A percentile compares a stretch with the other conserved stretches of the same genome.
phyloP scores from a whole-genome alignment of 2,113 vertebrate species.

The Phyllostomus hastatus region DNA sequence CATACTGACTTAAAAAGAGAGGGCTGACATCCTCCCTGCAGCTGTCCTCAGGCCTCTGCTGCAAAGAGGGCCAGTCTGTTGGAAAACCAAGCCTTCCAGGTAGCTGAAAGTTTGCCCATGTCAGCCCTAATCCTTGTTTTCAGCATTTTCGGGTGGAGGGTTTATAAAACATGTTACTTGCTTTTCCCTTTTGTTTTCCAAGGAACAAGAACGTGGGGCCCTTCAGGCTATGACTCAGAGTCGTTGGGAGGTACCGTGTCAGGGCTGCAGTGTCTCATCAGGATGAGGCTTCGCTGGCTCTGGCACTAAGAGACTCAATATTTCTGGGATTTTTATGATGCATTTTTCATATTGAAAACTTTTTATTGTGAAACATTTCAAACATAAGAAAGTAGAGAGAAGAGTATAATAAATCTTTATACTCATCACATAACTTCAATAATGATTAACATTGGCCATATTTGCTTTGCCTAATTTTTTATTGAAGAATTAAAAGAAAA shows the following conservation, averaged over 20 bases:
- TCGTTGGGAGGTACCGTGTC: neutral
- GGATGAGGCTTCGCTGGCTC: neutral
- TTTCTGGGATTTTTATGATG: neutral
- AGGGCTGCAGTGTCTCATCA: neutral
- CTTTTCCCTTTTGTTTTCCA: neutral
- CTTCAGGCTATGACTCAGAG: neutral
- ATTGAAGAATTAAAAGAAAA: conserved; percentile 34
- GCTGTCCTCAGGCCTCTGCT: neutral
- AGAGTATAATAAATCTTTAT: neutral
- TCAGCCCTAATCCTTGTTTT: neutral
- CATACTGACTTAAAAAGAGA: neutral
- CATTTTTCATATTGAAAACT: neutral
- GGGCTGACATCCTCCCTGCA: neutral
- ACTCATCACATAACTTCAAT: neutral
- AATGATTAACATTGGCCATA: neutral
- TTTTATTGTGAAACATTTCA: conserved; percentile 15
- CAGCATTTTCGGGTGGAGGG: neutral
- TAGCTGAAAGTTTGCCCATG: neutral
- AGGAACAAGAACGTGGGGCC: neutral
- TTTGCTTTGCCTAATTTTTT: conserved; percentile 3
- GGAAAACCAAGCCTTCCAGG: neutral
- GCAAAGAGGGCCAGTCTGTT: neutral
- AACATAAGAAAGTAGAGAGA: neutral
- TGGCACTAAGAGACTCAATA: neutral
- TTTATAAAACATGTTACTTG: neutral